Base-by-base conservation (phyloP, 2,888 invertebrate genomes). In the Cheilosia soror region DNA sequence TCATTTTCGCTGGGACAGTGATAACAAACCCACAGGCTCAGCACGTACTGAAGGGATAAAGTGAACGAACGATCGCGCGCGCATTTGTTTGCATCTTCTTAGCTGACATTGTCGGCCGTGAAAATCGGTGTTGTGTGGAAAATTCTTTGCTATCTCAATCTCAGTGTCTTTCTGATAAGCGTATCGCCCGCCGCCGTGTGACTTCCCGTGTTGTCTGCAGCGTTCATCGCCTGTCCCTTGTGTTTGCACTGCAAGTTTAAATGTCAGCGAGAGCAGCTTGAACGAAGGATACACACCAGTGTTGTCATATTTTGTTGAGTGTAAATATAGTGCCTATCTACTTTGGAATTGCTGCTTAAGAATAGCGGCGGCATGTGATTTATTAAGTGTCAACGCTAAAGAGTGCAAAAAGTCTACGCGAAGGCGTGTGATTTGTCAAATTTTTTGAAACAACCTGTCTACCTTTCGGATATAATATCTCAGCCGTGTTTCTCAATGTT, bases 71-170 rank as follows among this genome's bases (percentile, higher is more conserved):
- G 73, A 63, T 60, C 68, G 69, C 29, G 66, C 68, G 63, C 25
- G 63, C 33, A 27, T 44, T 47, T 49, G 20, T 69, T 63, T 68
- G 66, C 49, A 68, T 63, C 73, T 57, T 69, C 51, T 40, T 15
- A 20, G 15, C 20, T 9, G 37, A 20, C 4, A 11, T 58, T 44
- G 62, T 29, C 78, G 84, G 44, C 84, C 75, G 79, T 84, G 75
- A 84, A 84, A 80, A 71, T 66, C 27, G 63, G 57, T 29, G 40
- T 65, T 62, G 77, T 71, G 65, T 71, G 84, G 79, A 79, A 84
- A 84, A 65, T 71, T 84, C 60, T 49, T 47, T 7, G 27, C 53
- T 78, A 63, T 75, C 68, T 65, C 2, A 20, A 20, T 20, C 20
- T 20, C 20, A 1, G 20, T 42, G 31, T 40, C 13, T 42, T 7